phyloP scores from a whole-genome alignment of 1,140 invertebrate genomes.

The Plodia interpunctella region DNA sequence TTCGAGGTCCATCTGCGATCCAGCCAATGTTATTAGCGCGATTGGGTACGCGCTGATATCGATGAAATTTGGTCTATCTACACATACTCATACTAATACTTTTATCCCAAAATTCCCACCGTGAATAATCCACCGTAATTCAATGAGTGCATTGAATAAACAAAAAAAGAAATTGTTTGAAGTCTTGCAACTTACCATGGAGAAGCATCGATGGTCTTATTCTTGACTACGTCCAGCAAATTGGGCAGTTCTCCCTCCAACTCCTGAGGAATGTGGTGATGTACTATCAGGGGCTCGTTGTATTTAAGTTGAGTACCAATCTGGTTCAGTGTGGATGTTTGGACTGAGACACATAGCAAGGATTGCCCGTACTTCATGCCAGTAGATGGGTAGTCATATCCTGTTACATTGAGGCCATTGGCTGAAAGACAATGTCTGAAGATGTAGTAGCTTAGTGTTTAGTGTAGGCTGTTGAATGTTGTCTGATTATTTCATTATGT shows the following conservation, averaged over 20 bases:
- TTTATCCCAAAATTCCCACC: no score
- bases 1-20: no score
- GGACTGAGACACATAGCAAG: slow-evolving; percentile 89
- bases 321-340: slow-evolving; percentile 80
- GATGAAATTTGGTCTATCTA: no score
- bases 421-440: slow-evolving; percentile 32
- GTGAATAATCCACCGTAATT: no score
- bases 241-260: slow-evolving; percentile 77
- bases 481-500: no score
- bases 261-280: slow-evolving; percentile 74
- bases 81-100: no score
- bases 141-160: not conserved
- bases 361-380: slow-evolving; percentile 89
- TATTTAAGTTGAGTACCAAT: slow-evolving; percentile 86
- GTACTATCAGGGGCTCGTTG: slow-evolving; percentile 81
- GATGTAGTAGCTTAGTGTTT: not conserved
- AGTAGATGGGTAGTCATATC: slow-evolving; percentile 86
- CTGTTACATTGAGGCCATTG: slow-evolving; percentile 51
- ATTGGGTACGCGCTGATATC: no score
- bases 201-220: slow-evolving; percentile 78
- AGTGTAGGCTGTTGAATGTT: no score
- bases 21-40: no score
- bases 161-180: not conserved
- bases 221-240: slow-evolving; percentile 80
- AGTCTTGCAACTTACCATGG: slow-evolving; percentile 80